Evolutionary conservation across 2,888 invertebrate species (phyloP).

Genomic region (Campoletis raptor): DNA sequence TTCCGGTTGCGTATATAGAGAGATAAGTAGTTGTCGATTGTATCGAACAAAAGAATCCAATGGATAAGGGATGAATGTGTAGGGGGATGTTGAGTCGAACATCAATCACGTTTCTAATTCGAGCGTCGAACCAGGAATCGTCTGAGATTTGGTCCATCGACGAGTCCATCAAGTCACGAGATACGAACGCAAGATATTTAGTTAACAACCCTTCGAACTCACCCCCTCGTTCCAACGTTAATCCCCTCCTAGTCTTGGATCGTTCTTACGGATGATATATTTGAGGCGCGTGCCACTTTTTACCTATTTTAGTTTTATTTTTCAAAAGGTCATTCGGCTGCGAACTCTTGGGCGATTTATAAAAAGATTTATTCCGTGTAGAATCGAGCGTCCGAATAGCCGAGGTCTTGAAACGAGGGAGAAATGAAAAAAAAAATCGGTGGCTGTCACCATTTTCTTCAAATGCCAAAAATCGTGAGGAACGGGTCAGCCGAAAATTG

Average conservation of each 20-base stretch:
- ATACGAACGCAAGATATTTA: constrained; percentile 19
- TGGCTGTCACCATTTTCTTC: neutral
- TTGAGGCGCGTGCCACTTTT: neutral
- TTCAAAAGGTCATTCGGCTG: constrained; percentile 46
- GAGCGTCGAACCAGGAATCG: constrained; percentile 42
- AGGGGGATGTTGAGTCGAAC: constrained; percentile 29
- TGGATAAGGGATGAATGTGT: neutral
- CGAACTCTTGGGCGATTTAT: constrained; percentile 7
- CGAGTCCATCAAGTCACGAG: constrained; percentile 16
- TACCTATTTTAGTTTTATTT: neutral
- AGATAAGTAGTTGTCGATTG: constrained; percentile 1
- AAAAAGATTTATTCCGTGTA: constrained; percentile 20
- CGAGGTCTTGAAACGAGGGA: neutral
- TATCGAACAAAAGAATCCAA: neutral
- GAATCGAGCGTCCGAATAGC: neutral
- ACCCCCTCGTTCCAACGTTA: neutral
- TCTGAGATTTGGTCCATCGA: constrained; percentile 48
- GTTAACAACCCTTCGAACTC: constrained; percentile 24
- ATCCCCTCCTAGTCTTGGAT: neutral
- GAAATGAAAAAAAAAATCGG: neutral
- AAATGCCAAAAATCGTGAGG: constrained; percentile 41
- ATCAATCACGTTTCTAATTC: constrained; percentile 69
- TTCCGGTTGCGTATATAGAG: neutral
- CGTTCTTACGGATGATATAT: constrained; percentile 12
- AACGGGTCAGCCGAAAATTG: constrained; percentile 45